Conservation (phyloP, 2,113 vertebrate species). For the Carassius carassius region DNA sequence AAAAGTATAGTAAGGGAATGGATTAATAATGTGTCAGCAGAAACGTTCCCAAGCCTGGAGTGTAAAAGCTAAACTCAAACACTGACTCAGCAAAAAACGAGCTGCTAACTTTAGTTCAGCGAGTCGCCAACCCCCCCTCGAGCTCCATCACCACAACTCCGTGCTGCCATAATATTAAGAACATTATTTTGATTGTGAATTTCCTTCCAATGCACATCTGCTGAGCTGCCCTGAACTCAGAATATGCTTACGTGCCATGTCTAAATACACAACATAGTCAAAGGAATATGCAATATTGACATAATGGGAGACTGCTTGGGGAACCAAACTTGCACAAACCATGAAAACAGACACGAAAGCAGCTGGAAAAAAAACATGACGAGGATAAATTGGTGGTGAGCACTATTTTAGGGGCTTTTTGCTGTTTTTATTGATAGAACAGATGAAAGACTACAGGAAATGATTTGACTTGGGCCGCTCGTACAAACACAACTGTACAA, state of each 20-base stretch:
- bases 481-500: background rate
- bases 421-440: slow-evolving; percentile 14
- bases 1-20: slow-evolving; percentile 34
- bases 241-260: slow-evolving; percentile 51
- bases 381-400: slow-evolving; percentile 12
- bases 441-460: background rate
- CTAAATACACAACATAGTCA: slow-evolving; percentile 46
- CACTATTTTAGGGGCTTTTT: slow-evolving; percentile 14
- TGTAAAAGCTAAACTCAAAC: slow-evolving; percentile 50
- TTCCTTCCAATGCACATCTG: slow-evolving; percentile 47
- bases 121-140: slow-evolving; percentile 4
- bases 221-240: slow-evolving; percentile 32
- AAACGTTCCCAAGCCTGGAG: slow-evolving; percentile 33
- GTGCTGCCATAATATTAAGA: slow-evolving; percentile 28
- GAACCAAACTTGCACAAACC: slow-evolving; percentile 17
- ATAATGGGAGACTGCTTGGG: slow-evolving; percentile 32
- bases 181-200: slow-evolving; percentile 46
- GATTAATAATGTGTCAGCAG: slow-evolving; percentile 39
- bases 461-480: background rate
- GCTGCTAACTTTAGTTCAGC: slow-evolving; percentile 49
- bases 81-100: slow-evolving; percentile 46
- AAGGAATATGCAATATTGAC: slow-evolving; percentile 42
- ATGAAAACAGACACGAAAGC: slow-evolving; percentile 21
- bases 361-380: background rate
- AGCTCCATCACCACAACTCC: slow-evolving; percentile 11